These are phyloP conservation scores for Rissa tridactyla DNA, from an alignment of 2,113 vertebrate genomes.

Conservation along the genomic window DNA sequence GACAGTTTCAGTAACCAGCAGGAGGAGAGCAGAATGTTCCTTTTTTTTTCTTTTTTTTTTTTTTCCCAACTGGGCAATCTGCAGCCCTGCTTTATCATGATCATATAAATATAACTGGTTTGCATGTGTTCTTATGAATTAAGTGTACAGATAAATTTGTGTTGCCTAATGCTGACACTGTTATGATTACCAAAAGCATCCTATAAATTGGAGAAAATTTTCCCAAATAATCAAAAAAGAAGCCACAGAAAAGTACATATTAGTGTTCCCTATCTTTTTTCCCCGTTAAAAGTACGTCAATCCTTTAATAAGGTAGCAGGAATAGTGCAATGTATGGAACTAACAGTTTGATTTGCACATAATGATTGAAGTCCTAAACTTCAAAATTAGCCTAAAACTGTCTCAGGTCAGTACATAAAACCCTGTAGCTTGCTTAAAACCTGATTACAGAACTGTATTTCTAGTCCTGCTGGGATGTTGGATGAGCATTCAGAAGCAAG, in stretches of 20 bases:
- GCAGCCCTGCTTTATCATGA: neutral
- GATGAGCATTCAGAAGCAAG: neutral
- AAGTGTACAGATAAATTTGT: neutral
- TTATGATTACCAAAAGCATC: neutral
- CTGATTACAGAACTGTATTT: neutral
- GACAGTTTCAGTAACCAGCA: neutral
- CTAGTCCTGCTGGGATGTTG: neutral
- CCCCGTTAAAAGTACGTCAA: neutral
- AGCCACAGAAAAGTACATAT: neutral
- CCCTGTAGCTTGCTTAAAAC: neutral
- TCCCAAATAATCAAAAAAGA: neutral
- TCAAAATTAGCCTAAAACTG: neutral
- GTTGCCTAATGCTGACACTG: neutral
- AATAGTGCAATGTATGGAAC: neutral
- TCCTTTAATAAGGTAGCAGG: neutral
- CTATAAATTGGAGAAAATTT: neutral
- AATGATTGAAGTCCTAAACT: neutral
- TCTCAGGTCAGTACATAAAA: neutral
- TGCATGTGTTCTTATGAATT: neutral
- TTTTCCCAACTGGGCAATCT: neutral
- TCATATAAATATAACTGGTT: neutral
- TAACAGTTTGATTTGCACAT: neutral
- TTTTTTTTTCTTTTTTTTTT: neutral
- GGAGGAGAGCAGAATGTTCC: neutral
- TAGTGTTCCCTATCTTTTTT: neutral